Conservation (phyloP, 2,797 vertebrate genomes). For the Rhabdophis nuchalis region DNA sequence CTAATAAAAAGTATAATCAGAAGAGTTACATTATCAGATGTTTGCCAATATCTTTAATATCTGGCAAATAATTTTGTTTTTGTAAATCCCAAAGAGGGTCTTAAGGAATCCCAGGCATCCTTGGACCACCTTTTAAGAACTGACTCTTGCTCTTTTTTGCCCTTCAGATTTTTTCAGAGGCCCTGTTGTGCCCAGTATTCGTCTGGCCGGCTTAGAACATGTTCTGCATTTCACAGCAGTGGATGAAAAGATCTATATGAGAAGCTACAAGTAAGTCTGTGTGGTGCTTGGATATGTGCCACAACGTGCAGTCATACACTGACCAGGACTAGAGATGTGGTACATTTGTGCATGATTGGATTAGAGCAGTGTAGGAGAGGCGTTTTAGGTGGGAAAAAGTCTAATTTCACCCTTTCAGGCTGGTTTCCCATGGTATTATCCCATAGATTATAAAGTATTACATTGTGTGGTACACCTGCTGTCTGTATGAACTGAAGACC, state of each 20-base stretch:
- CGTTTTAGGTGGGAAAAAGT: not conserved
- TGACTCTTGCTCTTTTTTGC: not conserved
- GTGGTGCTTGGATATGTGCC: not conserved
- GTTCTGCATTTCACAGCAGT: slow-evolving; percentile 90
- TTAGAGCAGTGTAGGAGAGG: not conserved
- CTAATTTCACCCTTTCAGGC: not conserved
- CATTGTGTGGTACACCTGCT: not conserved
- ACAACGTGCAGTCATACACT: not conserved
- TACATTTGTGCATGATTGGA: not conserved
- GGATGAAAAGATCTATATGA: slow-evolving; percentile 89
- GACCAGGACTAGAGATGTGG: not conserved
- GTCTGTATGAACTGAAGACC: not conserved
- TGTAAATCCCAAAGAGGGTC: not conserved
- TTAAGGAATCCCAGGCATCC: not conserved
- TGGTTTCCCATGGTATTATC: not conserved
- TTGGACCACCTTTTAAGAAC: not conserved
- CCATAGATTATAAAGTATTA: not conserved
- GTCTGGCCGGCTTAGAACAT: slow-evolving; percentile 88
- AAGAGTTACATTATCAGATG: not conserved
- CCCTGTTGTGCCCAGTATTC: slow-evolving; percentile 80
- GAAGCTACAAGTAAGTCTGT: slow-evolving; percentile 87
- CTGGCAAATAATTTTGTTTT: not conserved
- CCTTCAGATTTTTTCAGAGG: slow-evolving; percentile 92
- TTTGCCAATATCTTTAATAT: not conserved
- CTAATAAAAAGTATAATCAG: not conserved